Evolutionary conservation across 2,888 invertebrate genomes (phyloP).

Genomic region (Sphecodes monilicornis): DNA sequence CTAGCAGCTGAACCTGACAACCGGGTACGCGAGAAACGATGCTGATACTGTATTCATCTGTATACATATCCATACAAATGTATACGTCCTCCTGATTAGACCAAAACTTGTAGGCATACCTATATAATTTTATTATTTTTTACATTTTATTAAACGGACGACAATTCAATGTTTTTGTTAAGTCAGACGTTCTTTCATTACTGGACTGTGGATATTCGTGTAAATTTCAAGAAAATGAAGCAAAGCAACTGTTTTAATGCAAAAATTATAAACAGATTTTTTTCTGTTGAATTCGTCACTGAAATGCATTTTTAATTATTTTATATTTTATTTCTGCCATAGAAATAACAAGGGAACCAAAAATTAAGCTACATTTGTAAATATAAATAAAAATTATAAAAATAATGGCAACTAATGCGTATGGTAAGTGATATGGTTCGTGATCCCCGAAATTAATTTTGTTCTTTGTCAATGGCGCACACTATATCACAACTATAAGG

Average conservation of each 20-base stretch:
- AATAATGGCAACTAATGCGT: too few relatives aligned
- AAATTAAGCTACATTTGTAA: too few relatives aligned
- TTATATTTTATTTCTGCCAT: too few relatives aligned
- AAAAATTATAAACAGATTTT: background rate
- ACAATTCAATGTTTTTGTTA: background rate
- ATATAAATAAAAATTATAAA: too few relatives aligned
- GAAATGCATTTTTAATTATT: too few relatives aligned
- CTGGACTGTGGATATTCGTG: background rate
- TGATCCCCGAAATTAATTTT: too few relatives aligned
- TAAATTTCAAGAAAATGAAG: background rate
- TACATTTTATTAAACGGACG: background rate
- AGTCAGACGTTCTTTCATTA: background rate
- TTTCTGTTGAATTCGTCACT: background rate
- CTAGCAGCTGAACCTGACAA: slow-evolving; percentile 62
- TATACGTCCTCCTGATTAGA: slow-evolving; percentile 27
- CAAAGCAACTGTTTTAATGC: background rate
- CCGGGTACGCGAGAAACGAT: slow-evolving; percentile 42
- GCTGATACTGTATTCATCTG: slow-evolving; percentile 21
- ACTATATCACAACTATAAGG: too few relatives aligned
- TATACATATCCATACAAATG: background rate
- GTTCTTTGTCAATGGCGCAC: too few relatives aligned
- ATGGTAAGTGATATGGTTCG: too few relatives aligned
- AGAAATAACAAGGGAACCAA: too few relatives aligned
- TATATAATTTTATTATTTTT: background rate
- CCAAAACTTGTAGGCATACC: slow-evolving; percentile 9